phyloP scores from a whole-genome alignment of 64 coral and sea anemone species.

The Cladopsammia gracilis region DNA sequence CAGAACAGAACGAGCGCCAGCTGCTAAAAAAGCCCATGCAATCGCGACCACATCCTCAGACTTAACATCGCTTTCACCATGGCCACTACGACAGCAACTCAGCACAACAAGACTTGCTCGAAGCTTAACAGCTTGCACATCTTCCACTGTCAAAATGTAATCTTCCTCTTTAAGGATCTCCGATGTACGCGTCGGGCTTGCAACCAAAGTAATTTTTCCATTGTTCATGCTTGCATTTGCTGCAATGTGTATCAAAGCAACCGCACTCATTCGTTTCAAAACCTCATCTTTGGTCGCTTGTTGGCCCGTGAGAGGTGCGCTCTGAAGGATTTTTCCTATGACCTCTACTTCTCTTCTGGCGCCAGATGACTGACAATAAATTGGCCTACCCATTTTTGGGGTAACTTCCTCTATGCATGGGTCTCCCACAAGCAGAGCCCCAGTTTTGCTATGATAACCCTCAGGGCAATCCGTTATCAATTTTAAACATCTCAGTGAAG shows the following conservation, averaged over 20 bases:
- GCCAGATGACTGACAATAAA: background rate
- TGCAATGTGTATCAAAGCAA: conserved; percentile 26
- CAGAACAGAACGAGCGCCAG: conserved; percentile 29
- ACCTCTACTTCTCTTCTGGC: background rate
- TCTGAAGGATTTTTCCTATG: background rate
- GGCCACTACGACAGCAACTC: conserved; percentile 36
- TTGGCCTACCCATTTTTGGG: background rate
- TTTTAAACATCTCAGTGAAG: background rate
- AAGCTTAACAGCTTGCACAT: conserved; percentile 12
- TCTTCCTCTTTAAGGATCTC: conserved; percentile 38
- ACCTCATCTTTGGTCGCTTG: conserved; percentile 26
- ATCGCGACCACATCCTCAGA: background rate
- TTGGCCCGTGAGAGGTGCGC: background rate
- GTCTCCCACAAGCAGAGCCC: conserved; percentile 35
- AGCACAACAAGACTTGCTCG: conserved; percentile 53
- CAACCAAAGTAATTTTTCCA: background rate
- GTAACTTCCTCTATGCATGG: background rate
- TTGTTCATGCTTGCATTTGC: background rate
- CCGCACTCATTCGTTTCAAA: background rate
- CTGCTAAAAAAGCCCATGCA: background rate
- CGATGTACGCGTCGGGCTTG: background rate
- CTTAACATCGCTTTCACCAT: background rate
- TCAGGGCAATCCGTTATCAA: background rate
- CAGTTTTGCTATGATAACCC: background rate
- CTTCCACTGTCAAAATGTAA: conserved; percentile 25